These are phyloP conservation scores for Cylindroiulus punctatus DNA, from an alignment of 2,888 invertebrate genomes.

Conservation along the genomic window DNA sequence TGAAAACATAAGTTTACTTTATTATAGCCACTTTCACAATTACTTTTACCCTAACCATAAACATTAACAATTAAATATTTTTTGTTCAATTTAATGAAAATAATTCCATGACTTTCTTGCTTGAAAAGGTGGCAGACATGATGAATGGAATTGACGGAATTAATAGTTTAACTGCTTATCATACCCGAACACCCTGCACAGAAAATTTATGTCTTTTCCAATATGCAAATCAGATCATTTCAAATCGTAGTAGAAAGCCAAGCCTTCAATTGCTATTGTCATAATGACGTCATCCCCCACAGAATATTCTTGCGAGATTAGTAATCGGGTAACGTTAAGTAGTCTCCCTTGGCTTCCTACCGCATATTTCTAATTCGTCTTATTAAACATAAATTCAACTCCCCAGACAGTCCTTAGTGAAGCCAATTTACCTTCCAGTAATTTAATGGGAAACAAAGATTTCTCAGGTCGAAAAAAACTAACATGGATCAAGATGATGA, in stretches of 20 bases:
- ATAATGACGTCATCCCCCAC: neutral
- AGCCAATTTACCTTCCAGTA: neutral
- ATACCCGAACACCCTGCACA: neutral
- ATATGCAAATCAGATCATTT: constrained; percentile 15
- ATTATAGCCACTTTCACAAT: too few relatives aligned
- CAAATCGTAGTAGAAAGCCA: neutral
- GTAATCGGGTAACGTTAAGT: constrained; percentile 20
- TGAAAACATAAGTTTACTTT: too few relatives aligned
- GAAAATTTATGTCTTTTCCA: neutral
- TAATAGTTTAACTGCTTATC: neutral
- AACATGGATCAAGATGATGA: neutral
- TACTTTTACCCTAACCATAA: too few relatives aligned
- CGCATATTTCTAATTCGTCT: constrained; percentile 27
- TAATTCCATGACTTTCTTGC: too few relatives aligned
- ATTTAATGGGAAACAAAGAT: constrained; percentile 6
- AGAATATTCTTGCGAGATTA: neutral
- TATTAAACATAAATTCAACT: constrained; percentile 33
- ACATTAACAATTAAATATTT: too few relatives aligned
- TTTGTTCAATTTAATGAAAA: too few relatives aligned
- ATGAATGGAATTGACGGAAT: neutral
- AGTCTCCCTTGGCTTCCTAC: constrained; percentile 28
- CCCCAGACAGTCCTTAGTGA: neutral
- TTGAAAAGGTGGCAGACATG: neutral
- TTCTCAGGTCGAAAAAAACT: neutral
- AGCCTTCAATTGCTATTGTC: constrained; percentile 4